Conservation (phyloP, 2,797 vertebrate genomes). For the Toxotes lorentzi region DNA sequence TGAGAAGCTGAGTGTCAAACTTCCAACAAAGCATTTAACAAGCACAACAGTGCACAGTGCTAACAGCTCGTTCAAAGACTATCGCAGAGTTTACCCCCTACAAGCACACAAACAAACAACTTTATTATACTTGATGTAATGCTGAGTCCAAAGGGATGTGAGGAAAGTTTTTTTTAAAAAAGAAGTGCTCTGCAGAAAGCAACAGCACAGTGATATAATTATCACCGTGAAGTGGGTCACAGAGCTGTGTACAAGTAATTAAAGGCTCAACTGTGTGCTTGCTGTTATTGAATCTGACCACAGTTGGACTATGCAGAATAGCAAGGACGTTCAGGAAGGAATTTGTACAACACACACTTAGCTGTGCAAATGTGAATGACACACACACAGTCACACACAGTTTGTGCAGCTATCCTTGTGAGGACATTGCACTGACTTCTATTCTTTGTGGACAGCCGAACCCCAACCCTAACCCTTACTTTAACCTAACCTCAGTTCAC, state of each 20-base stretch:
- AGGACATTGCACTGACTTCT: too few relatives aligned
- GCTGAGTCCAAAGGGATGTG: conserved; percentile 53
- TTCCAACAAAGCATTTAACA: conserved; percentile 79
- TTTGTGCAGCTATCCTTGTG: too few relatives aligned
- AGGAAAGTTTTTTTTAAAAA: conserved; percentile 12
- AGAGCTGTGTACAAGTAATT: conserved; percentile 51
- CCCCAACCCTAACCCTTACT: too few relatives aligned
- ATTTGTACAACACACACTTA: conserved; percentile 11
- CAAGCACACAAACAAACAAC: conserved; percentile 71
- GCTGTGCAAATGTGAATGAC: conserved; percentile 47
- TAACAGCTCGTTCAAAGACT: conserved; percentile 74
- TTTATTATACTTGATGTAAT: conserved; percentile 66
- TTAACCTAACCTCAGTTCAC: too few relatives aligned
- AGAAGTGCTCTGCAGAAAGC: conserved; percentile 32
- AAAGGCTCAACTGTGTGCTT: conserved; percentile 40
- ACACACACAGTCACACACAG: not conserved
- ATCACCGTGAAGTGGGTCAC: conserved; percentile 42
- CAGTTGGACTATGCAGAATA: conserved; percentile 6
- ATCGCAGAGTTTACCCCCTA: conserved; percentile 63
- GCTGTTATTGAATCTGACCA: conserved; percentile 24
- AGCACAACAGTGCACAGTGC: conserved; percentile 70
- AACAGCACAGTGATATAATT: conserved; percentile 37
- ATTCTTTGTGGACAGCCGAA: too few relatives aligned
- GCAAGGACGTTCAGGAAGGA: conserved; percentile 19
- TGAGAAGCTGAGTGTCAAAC: conserved; percentile 73